Evolutionary conservation across 1,140 invertebrate species (phyloP), one percentile per base, ranked within the genome.

Genomic region (Ephestia elutella): DNA sequence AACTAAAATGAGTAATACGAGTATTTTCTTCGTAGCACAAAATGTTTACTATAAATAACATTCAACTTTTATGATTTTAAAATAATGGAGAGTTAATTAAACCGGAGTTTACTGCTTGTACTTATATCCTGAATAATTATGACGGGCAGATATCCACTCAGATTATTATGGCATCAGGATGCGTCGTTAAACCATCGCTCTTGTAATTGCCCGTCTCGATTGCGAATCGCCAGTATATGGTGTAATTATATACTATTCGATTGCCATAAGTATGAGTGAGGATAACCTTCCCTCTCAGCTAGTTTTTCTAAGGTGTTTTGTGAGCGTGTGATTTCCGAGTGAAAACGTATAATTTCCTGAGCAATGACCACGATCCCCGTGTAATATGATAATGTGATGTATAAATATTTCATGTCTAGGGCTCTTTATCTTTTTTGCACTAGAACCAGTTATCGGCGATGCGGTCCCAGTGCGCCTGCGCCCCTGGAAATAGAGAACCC

Each of bases 361-460:
- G 75, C 80, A 76, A 77, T 79, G 78, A 83, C 82, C 83, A 86
- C 82, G 81, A 80, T 80, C 80, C 82, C 73, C 82, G 66, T 82
- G 85, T 88, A 86, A 86, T 86, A 88, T 88, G 83, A 88, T 88
- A 88, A 88, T 88, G 82, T 73, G 71, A 74, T 71, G 78, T 84
- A 88, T 88, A 86, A 86, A 86, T 86, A 84, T 86, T 86, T 86
- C 77, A 86, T 84, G 78, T 79, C 78, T 82, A 81, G 71, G 57
- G 68, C 71, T 71, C 71, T 72, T 78, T 75, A 73, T 82, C 75
- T 73, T 86, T 86, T 87, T 86, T 85, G 75, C 75, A 59, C 61
- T 57, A 65, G 66, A 86, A 87, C 82, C 75, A 70, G 82, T 86
- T 83, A 75, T 64, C 68, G 67, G 66, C 73, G 72, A 73, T 75